Conservation (phyloP, 1,140 invertebrate genomes). For the Hypothenemus hampei region DNA sequence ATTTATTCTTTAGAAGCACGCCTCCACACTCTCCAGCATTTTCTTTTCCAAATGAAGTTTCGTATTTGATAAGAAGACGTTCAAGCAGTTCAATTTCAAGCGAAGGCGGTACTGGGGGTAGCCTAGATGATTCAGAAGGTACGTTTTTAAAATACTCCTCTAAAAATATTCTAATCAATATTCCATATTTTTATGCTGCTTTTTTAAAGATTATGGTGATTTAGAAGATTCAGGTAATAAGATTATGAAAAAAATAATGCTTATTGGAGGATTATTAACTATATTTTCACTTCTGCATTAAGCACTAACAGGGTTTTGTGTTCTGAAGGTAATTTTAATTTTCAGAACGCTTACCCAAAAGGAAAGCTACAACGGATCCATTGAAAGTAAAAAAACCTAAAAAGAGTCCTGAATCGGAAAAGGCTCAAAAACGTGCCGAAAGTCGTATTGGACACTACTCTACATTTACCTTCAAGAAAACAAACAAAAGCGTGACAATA, state of each 20-base stretch:
- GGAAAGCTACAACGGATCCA: neutral
- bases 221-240: neutral
- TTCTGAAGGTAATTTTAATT: too few species aligned
- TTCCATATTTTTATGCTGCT: neutral
- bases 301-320: too few species aligned
- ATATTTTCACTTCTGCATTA: too few species aligned
- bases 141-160: too few species aligned
- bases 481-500: constrained; percentile 54
- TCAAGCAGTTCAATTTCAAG: constrained; percentile 79
- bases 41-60: constrained; percentile 60
- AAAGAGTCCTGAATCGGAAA: constrained; percentile 12
- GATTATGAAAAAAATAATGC: neutral
- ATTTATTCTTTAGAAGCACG: constrained; percentile 24
- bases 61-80: constrained; percentile 71
- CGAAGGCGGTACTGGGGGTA: constrained; percentile 38
- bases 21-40: constrained; percentile 39
- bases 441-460: constrained; percentile 49
- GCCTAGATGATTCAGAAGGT: constrained; percentile 28
- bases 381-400: constrained; percentile 8
- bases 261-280: too few species aligned
- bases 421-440: constrained; percentile 28
- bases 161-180: too few species aligned
- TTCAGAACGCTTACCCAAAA: too few species aligned
- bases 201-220: neutral
- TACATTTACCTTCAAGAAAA: constrained; percentile 57